phyloP scores from a whole-genome alignment of 2,888 invertebrate species.

The Panopea generosa region DNA sequence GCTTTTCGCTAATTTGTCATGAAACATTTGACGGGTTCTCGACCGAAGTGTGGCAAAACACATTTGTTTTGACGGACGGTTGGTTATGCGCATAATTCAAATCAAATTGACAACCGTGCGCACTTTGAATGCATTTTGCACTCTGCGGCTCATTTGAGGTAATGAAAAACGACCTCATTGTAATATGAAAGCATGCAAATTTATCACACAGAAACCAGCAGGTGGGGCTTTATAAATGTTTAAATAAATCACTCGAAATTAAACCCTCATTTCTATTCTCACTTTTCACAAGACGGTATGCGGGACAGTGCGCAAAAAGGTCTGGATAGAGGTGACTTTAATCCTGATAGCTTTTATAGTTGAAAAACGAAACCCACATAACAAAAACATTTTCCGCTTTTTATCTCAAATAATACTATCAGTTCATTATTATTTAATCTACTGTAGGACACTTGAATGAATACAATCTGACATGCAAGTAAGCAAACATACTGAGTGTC shows the following conservation, averaged over 20 bases:
- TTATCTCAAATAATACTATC: too few species aligned
- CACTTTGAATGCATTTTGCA: conserved; percentile 26
- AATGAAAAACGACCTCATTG: conserved; percentile 28
- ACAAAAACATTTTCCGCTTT: too few species aligned
- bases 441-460: too few species aligned
- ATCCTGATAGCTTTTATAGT: too few species aligned
- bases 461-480: too few species aligned
- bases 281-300: conserved; percentile 10
- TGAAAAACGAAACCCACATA: too few species aligned
- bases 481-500: too few species aligned
- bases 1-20: conserved; percentile 28
- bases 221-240: conserved; percentile 22
- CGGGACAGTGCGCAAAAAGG: conserved; percentile 6
- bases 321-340: too few species aligned
- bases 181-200: conserved; percentile 40
- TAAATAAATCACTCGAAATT: conserved; percentile 16
- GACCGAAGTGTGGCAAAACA: conserved; percentile 33
- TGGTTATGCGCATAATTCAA: conserved; percentile 44
- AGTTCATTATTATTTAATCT: too few species aligned
- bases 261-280: conserved; percentile 15
- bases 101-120: conserved; percentile 31
- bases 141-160: conserved; percentile 28
- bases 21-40: conserved; percentile 13
- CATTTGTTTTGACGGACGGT: conserved; percentile 37
- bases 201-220: conserved; percentile 24